phyloP scores from a whole-genome alignment of 1,140 invertebrate species.

The Holcopasites calliopsidis region DNA sequence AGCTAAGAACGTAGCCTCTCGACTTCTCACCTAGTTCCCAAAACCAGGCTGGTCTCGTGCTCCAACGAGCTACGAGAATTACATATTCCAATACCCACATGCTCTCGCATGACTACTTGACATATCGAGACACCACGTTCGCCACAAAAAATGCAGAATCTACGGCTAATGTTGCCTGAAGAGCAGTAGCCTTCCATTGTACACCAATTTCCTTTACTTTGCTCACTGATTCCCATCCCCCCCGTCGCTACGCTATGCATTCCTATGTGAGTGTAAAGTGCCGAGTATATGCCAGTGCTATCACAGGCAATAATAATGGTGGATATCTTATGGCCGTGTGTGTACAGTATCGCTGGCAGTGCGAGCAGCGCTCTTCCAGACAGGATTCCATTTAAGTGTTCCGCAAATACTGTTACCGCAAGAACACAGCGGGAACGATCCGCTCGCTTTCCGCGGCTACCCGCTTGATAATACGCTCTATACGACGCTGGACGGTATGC shows the following conservation, averaged over 20 bases:
- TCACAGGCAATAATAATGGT: conserved; percentile 54
- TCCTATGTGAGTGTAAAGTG: conserved; percentile 31
- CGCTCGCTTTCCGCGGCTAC: conserved; percentile 33
- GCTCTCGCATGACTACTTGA: too few species aligned
- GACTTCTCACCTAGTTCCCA: too few species aligned
- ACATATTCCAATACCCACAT: too few species aligned
- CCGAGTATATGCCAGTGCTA: conserved; percentile 39
- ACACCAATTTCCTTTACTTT: background rate
- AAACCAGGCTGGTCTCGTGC: too few species aligned
- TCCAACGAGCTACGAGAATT: too few species aligned
- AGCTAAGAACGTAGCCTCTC: too few species aligned
- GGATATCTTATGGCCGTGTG: conserved; percentile 50
- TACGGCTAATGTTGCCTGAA: too few species aligned
- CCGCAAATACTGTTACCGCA: conserved; percentile 65
- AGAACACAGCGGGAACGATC: conserved; percentile 56
- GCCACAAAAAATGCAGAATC: too few species aligned
- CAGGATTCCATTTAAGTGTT: conserved; percentile 64
- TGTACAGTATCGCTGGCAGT: conserved; percentile 44
- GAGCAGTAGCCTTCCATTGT: too few species aligned
- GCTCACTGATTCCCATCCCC: background rate
- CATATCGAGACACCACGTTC: too few species aligned
- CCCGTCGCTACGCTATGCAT: background rate
- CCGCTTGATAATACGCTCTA: conserved; percentile 53
- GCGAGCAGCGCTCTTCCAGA: conserved; percentile 28
- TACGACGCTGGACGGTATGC: conserved; percentile 33